Evolutionary conservation across 2,797 vertebrate species (phyloP).

Genomic region (Phrynocephalus guinanensis): DNA sequence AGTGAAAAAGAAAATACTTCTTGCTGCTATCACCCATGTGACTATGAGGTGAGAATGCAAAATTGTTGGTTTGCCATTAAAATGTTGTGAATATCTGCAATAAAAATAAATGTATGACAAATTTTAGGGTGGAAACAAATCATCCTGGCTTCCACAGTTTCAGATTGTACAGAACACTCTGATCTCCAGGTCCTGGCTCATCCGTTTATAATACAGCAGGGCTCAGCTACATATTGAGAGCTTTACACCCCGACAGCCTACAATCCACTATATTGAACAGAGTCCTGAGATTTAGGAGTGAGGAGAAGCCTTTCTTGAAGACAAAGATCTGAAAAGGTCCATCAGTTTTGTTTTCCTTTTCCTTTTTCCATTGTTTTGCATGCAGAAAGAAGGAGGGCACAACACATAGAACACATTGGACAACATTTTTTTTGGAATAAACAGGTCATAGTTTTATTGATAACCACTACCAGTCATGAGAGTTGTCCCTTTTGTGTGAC

Average conservation of each 20-base stretch:
- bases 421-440: too few species aligned
- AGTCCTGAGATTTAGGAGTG: background rate
- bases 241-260: background rate
- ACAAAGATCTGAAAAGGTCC: background rate
- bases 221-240: background rate
- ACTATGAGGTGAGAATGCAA: conserved; percentile 41
- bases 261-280: background rate
- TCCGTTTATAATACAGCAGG: background rate
- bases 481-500: too few species aligned
- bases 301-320: background rate
- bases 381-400: too few species aligned
- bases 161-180: background rate
- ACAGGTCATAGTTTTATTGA: too few species aligned
- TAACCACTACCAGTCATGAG: too few species aligned
- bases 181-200: background rate
- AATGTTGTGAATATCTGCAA: background rate
- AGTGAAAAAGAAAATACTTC: conserved; percentile 7
- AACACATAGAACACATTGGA: too few species aligned
- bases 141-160: background rate
- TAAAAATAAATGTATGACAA: background rate
- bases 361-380: too few species aligned
- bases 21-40: background rate
- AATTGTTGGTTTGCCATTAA: background rate
- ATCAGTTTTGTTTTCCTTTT: background rate
- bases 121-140: background rate